Evolutionary conservation across 2,888 invertebrate genomes (phyloP).

Genomic region (Meganola albula): DNA sequence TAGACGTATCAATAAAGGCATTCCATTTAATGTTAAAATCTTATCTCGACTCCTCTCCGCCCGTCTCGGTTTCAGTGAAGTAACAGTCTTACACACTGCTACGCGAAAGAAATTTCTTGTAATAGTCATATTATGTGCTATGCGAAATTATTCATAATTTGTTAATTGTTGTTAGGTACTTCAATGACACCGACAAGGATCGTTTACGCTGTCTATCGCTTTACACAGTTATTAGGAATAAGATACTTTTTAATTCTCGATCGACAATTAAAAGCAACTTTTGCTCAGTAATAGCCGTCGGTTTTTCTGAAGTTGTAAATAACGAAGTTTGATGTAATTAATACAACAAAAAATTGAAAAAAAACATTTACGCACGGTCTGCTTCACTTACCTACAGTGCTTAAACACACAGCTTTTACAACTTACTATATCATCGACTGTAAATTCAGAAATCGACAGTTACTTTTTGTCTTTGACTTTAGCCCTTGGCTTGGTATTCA

Average conservation of each 20-base stretch:
- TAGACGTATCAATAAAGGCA: slow-evolving; percentile 52
- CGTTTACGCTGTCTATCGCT: slow-evolving; percentile 1
- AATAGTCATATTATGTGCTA: slow-evolving; percentile 14
- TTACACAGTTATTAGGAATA: slow-evolving; percentile 9
- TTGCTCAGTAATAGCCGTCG: slow-evolving; percentile 5
- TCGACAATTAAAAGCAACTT: slow-evolving; percentile 14
- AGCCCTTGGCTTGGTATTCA: no score
- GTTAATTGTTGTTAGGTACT: slow-evolving; percentile 12
- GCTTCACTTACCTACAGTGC: slow-evolving; percentile 8
- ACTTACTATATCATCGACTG: no score
- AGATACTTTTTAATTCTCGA: slow-evolving; percentile 9
- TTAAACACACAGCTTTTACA: no score
- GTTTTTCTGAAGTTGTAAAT: slow-evolving; percentile 5
- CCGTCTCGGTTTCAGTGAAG: not conserved
- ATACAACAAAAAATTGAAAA: slow-evolving; percentile 5
- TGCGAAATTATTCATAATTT: slow-evolving; percentile 25
- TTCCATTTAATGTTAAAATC: slow-evolving; percentile 57
- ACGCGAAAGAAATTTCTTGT: slow-evolving; percentile 17
- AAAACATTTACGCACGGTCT: slow-evolving; percentile 6
- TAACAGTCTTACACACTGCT: slow-evolving; percentile 12
- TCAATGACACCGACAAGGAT: slow-evolving; percentile 24
- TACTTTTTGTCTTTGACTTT: no score
- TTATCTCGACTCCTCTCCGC: slow-evolving; percentile 18
- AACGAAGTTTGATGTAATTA: slow-evolving; percentile 5
- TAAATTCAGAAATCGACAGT: no score